These are phyloP conservation scores for Megaustenia siamemsis DNA, from an alignment of 2,888 invertebrate genomes.

Conservation along the genomic window DNA sequence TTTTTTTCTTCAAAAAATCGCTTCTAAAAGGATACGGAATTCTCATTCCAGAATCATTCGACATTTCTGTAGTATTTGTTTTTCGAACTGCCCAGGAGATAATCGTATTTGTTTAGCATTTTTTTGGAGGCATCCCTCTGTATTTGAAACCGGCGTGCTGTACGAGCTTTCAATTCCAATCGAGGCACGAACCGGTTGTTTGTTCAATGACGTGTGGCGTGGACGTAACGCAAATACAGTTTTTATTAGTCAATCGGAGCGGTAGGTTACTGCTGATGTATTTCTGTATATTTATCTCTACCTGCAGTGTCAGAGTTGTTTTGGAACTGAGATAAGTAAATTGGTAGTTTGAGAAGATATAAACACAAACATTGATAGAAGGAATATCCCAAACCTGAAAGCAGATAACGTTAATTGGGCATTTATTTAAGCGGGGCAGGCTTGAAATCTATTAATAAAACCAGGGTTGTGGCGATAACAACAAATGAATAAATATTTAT, in stretches of 20 bases:
- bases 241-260: background rate
- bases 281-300: background rate
- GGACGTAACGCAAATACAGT: background rate
- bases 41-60: constrained; percentile 4
- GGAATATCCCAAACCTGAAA: no score
- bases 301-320: no score
- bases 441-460: no score
- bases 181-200: background rate
- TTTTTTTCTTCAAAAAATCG: background rate
- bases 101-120: constrained; percentile 28
- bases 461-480: no score
- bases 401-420: no score
- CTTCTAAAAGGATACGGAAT: background rate
- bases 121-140: background rate
- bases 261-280: background rate
- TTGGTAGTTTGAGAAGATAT: no score
- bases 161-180: background rate
- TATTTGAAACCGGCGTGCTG: background rate
- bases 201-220: background rate
- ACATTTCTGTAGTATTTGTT: constrained; percentile 19
- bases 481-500: no score
- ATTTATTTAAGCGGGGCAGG: no score
- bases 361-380: no score
- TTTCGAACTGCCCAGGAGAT: constrained; percentile 12
- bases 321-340: no score